A percentile compares a stretch with the other conserved stretches of the same genome.
Evolutionary conservation across 2,113 vertebrate species (phyloP).

Genomic region (Pedetes capensis): DNA sequence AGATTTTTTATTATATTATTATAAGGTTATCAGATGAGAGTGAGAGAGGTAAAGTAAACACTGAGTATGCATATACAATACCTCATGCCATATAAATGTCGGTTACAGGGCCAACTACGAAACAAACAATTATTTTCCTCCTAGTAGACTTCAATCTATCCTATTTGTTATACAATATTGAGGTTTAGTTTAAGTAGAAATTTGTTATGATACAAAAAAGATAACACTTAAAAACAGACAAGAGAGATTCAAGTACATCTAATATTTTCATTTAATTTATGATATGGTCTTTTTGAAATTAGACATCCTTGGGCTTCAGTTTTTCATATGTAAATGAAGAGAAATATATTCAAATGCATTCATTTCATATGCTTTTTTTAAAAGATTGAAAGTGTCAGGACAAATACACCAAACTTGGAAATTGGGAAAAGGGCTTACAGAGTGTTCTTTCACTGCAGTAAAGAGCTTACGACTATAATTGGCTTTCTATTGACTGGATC

Average conservation of each 20-base stretch:
- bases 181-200: not conserved
- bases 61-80: not conserved
- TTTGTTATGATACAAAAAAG: not conserved
- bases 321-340: not conserved
- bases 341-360: not conserved
- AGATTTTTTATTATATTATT: not conserved
- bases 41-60: not conserved
- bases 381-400: not conserved
- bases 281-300: not conserved
- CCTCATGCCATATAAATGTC: not conserved
- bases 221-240: not conserved
- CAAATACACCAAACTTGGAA: constrained; percentile 3
- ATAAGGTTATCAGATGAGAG: not conserved
- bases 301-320: not conserved
- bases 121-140: not conserved
- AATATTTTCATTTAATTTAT: not conserved
- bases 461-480: not conserved
- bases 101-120: not conserved
- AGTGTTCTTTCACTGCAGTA: not conserved
- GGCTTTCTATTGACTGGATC: not conserved
- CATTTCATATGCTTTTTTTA: not conserved
- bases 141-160: not conserved
- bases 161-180: not conserved
- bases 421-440: not conserved
- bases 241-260: not conserved